Percentiles rank a stretch among this genome's conserved stretches.
Evolutionary conservation across 2,888 invertebrate genomes (phyloP).

Genomic region (Agrotis exclamationis): DNA sequence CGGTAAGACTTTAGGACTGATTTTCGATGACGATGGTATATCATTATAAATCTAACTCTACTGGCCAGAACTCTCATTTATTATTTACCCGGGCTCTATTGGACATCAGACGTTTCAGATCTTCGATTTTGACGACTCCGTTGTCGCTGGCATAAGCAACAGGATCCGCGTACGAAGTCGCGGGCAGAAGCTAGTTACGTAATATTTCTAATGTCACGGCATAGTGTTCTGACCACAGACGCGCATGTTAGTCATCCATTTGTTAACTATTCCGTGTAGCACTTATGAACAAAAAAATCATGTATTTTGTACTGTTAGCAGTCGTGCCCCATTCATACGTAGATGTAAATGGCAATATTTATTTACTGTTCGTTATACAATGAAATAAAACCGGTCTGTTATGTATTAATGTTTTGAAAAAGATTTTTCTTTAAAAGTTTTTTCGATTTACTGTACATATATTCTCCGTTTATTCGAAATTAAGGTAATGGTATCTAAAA

Average conservation of each 20-base stretch:
- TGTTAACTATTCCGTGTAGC: constrained; percentile 30
- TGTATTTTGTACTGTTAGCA: constrained; percentile 58
- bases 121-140: too few relatives aligned
- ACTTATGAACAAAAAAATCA: constrained; percentile 49
- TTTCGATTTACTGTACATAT: constrained; percentile 36
- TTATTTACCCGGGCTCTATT: too few relatives aligned
- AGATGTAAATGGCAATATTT: constrained; percentile 22
- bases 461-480: constrained; percentile 1
- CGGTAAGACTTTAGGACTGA: too few relatives aligned
- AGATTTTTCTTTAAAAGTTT: background rate
- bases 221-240: background rate
- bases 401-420: background rate
- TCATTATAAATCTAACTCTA: too few relatives aligned
- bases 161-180: too few relatives aligned
- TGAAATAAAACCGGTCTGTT: background rate
- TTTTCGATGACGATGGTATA: too few relatives aligned
- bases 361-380: constrained; percentile 14
- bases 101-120: too few relatives aligned
- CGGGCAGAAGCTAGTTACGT: too few relatives aligned
- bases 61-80: too few relatives aligned
- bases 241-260: constrained; percentile 20
- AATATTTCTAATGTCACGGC: too few relatives aligned
- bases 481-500: constrained; percentile 24
- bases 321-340: constrained; percentile 66
- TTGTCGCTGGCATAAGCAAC: too few relatives aligned